These are phyloP conservation scores for Helicoverpa armigera DNA, from an alignment of 1,140 invertebrate species.

Conservation along the genomic window DNA sequence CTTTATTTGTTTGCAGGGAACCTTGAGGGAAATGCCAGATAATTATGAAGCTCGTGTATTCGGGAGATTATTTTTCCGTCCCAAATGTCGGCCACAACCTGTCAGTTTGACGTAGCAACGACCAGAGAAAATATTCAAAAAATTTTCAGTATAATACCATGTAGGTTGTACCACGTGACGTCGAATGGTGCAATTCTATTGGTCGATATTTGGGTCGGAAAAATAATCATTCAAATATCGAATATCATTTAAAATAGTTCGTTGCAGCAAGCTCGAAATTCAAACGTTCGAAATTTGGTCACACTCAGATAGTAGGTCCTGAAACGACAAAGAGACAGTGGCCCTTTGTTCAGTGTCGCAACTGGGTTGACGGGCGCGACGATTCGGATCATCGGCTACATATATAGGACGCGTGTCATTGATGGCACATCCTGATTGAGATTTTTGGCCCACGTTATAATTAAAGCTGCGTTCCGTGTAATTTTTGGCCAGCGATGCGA, in stretches of 20 bases:
- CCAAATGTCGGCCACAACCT: too few species aligned
- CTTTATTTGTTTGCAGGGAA: too few species aligned
- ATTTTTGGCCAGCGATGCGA: slow-evolving; percentile 45
- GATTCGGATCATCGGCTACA: slow-evolving; percentile 57
- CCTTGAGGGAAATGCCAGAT: too few species aligned
- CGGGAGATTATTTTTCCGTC: too few species aligned
- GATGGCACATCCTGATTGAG: slow-evolving; percentile 53
- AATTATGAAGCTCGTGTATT: too few species aligned
- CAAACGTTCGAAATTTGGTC: slow-evolving; percentile 5
- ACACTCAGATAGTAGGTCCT: slow-evolving; percentile 15
- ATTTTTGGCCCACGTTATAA: slow-evolving; percentile 49
- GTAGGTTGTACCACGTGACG: too few species aligned
- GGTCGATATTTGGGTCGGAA: too few species aligned
- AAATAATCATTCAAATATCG: not conserved
- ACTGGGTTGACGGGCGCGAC: slow-evolving; percentile 54
- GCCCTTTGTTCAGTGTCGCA: slow-evolving; percentile 58
- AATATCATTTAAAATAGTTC: too few species aligned
- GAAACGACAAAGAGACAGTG: slow-evolving; percentile 54
- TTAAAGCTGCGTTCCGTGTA: slow-evolving; percentile 44
- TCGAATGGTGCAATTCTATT: too few species aligned
- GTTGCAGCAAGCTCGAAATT: not conserved
- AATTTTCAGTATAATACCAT: too few species aligned
- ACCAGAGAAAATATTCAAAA: too few species aligned
- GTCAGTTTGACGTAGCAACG: too few species aligned
- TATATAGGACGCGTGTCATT: slow-evolving; percentile 59